These are phyloP conservation scores for Scaptomyza polygonia DNA, from an alignment of 2,888 invertebrate genomes.

Conservation along the genomic window DNA sequence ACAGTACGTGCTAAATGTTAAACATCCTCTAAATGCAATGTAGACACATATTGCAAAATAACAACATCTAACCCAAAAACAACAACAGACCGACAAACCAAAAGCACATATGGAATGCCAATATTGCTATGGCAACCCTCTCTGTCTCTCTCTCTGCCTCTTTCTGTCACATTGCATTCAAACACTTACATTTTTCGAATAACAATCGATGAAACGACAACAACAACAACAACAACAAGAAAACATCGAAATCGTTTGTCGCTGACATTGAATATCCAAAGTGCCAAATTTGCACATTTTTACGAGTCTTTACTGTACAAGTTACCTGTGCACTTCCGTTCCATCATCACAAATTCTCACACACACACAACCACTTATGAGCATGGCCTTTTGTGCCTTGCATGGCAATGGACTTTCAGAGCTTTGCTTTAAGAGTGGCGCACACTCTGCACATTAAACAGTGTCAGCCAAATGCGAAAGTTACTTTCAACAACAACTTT, in stretches of 20 bases:
- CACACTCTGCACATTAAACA: slow-evolving; percentile 47
- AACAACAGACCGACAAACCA: neutral
- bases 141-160: too few relatives aligned
- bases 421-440: slow-evolving; percentile 20
- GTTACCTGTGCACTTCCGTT: slow-evolving; percentile 66
- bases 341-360: neutral
- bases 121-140: slow-evolving; percentile 22
- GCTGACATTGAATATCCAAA: slow-evolving; percentile 71
- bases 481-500: neutral
- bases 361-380: slow-evolving; percentile 1
- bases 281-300: slow-evolving; percentile 60
- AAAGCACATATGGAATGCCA: slow-evolving; percentile 1
- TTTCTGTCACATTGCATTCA: slow-evolving; percentile 27
- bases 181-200: slow-evolving; percentile 2
- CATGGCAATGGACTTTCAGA: slow-evolving; percentile 61
- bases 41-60: slow-evolving; percentile 6
- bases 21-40: slow-evolving; percentile 42
- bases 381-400: slow-evolving; percentile 43
- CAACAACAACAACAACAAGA: slow-evolving; percentile 18
- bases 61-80: slow-evolving; percentile 4
- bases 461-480: slow-evolving; percentile 1
- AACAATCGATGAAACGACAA: slow-evolving; percentile 21
- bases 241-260: slow-evolving; percentile 21
- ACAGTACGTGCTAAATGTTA: slow-evolving; percentile 62
- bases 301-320: slow-evolving; percentile 59